Evolutionary conservation across 2,888 invertebrate genomes (phyloP).

Genomic region (Salpingus planirostris): DNA sequence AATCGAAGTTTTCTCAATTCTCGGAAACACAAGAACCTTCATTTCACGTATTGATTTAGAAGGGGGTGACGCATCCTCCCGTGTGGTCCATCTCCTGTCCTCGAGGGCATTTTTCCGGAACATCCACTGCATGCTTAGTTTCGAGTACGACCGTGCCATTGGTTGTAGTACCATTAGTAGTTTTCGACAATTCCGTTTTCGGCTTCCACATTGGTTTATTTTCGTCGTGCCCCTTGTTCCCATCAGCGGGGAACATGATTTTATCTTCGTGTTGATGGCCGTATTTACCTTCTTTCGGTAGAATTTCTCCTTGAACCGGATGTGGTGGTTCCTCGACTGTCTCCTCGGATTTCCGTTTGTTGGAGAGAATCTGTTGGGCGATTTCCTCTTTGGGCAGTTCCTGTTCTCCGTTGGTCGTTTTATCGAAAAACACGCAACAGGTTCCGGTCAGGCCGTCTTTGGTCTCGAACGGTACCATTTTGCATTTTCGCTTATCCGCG

Average conservation of each 20-base stretch:
- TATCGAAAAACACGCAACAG: constrained; percentile 9
- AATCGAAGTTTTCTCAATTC: no score
- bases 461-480: constrained; percentile 10
- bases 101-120: constrained; percentile 3
- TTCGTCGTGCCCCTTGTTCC: no score
- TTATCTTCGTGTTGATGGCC: not conserved
- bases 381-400: constrained; percentile 6
- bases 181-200: not conserved
- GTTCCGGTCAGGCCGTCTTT: constrained; percentile 9
- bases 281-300: not conserved
- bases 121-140: constrained; percentile 7
- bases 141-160: constrained; percentile 3
- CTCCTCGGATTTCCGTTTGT: not conserved
- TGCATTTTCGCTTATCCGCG: constrained; percentile 3
- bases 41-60: no score
- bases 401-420: not conserved
- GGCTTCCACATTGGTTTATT: no score
- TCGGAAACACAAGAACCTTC: no score
- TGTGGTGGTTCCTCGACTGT: not conserved
- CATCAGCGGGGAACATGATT: not conserved
- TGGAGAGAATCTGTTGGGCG: constrained; percentile 2
- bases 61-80: constrained; percentile 4
- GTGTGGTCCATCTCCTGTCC: constrained; percentile 6
- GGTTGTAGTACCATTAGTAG: not conserved
- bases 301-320: not conserved